These are phyloP conservation scores for Oxycera nigricornis DNA, from an alignment of 2,888 invertebrate species.

Conservation along the genomic window DNA sequence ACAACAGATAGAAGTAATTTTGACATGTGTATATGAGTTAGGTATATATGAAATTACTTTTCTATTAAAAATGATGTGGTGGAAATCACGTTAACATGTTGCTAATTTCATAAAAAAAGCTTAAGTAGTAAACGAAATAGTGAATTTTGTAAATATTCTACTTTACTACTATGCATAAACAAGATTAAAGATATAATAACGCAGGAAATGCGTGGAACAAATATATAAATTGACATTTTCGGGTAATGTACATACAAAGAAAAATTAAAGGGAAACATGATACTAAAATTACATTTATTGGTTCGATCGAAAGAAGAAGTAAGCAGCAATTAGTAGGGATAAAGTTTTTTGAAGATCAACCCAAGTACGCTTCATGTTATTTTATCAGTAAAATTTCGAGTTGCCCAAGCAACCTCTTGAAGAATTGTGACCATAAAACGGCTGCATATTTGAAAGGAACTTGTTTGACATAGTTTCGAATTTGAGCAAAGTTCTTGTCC, in stretches of 20 bases:
- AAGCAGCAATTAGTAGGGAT: not conserved
- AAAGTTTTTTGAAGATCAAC: not conserved
- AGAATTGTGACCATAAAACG: not conserved
- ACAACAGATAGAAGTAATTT: not conserved
- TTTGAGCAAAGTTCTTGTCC: not conserved
- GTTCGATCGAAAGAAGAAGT: not conserved
- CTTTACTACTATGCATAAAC: conserved; percentile 18
- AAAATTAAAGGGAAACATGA: not conserved
- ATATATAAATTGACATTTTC: conserved; percentile 14
- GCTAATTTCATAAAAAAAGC: conserved; percentile 2
- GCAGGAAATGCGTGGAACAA: not conserved
- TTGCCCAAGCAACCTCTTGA: too few species aligned
- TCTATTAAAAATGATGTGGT: not conserved
- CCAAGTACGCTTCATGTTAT: not conserved
- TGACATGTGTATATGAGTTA: conserved; percentile 4
- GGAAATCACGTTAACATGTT: not conserved
- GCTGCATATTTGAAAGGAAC: not conserved
- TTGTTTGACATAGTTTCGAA: not conserved
- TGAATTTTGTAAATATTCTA: conserved; percentile 29
- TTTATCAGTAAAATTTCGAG: not conserved
- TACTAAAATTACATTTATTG: conserved; percentile 4
- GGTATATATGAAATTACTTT: conserved; percentile 15
- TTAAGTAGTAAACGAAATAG: conserved; percentile 6
- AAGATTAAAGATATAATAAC: not conserved
- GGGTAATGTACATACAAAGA: conserved; percentile 3